Conservation (phyloP, 2,113 vertebrate species). For the Ptychochromis oligacanthus region DNA sequence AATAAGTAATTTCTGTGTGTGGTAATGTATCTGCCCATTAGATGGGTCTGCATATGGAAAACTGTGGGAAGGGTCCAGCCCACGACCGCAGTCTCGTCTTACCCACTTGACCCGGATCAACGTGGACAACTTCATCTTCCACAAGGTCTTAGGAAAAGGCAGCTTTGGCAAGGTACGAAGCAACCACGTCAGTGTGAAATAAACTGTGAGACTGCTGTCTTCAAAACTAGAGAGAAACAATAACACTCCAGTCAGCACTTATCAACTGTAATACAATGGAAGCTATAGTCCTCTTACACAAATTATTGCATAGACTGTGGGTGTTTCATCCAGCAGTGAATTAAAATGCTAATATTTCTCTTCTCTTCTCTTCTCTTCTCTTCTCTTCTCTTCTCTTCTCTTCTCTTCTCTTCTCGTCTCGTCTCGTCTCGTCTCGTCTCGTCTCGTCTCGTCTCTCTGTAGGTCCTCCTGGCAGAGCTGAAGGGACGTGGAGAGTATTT, state of each 20-base stretch:
- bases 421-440: neutral
- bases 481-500: constrained; percentile 92
- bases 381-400: no score
- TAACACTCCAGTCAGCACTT: neutral
- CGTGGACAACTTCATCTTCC: constrained; percentile 89
- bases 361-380: neutral
- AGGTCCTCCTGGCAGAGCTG: constrained; percentile 95
- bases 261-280: neutral
- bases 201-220: neutral
- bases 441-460: neutral
- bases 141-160: constrained; percentile 97
- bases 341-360: neutral
- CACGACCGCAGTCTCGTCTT: constrained; percentile 62
- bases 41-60: constrained; percentile 82
- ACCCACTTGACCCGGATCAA: constrained; percentile 80
- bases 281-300: neutral
- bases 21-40: constrained; percentile 33
- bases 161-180: constrained; percentile 95
- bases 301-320: neutral
- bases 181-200: neutral
- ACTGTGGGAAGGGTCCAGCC: constrained; percentile 86
- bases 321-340: neutral
- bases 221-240: neutral
- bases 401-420: no score
- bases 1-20: neutral